Conservation (phyloP, 2,797 vertebrate species). For the Jordanella pulchra region DNA sequence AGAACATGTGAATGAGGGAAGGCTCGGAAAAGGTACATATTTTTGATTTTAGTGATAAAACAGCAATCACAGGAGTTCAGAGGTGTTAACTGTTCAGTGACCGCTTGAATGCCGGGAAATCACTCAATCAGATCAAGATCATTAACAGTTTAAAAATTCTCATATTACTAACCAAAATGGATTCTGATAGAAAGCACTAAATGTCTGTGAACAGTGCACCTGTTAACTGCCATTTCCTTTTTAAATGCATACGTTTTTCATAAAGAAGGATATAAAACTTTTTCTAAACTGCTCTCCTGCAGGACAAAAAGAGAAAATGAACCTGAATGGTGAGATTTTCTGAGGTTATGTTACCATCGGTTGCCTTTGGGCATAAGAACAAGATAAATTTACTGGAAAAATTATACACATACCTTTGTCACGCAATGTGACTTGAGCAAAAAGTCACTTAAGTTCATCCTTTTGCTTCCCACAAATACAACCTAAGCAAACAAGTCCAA, state of each 20-base stretch:
- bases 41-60: conserved; percentile 78
- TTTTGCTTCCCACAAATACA: conserved; percentile 24
- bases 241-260: neutral
- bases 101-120: conserved; percentile 17
- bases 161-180: neutral
- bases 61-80: conserved; percentile 51
- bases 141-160: conserved; percentile 15
- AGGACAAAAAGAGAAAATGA: conserved; percentile 50
- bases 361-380: conserved; percentile 53
- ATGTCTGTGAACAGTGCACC: conserved; percentile 21
- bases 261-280: conserved; percentile 7
- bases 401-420: conserved; percentile 65
- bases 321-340: conserved; percentile 72
- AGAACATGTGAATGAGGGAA: conserved; percentile 68
- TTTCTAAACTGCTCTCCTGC: conserved; percentile 19
- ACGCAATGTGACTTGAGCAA: conserved; percentile 62
- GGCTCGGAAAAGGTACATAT: conserved; percentile 69
- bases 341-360: conserved; percentile 57
- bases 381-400: conserved; percentile 64
- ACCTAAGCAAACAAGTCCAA: conserved; percentile 12
- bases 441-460: conserved; percentile 45
- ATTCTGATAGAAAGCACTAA: conserved; percentile 5
- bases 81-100: conserved; percentile 68
- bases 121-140: conserved; percentile 19
- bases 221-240: conserved; percentile 25